Evolutionary conservation across 2,888 invertebrate species (phyloP).

Genomic region (Pollenia labialis): DNA sequence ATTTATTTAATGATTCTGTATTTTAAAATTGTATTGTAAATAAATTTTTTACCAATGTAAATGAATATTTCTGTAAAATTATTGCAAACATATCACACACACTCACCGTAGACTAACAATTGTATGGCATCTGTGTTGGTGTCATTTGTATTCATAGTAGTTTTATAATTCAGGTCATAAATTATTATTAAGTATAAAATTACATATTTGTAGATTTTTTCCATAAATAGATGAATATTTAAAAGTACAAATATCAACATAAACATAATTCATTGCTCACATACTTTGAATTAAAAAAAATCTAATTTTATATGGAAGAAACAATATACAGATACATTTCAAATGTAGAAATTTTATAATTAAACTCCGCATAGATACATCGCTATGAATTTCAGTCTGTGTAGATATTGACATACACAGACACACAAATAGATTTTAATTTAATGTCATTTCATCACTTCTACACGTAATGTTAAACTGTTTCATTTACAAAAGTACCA

Average conservation of each 20-base stretch:
- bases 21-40: slow-evolving; percentile 16
- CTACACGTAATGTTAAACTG: slow-evolving; percentile 54
- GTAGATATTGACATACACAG: not conserved
- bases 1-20: not conserved
- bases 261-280: slow-evolving; percentile 39
- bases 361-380: not conserved
- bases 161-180: slow-evolving; percentile 59
- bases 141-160: slow-evolving; percentile 56
- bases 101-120: slow-evolving; percentile 9
- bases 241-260: slow-evolving; percentile 38
- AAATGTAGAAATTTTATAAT: not conserved
- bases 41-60: not conserved
- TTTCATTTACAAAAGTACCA: slow-evolving; percentile 53
- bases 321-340: not conserved
- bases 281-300: not conserved
- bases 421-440: not conserved
- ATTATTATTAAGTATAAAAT: slow-evolving; percentile 67
- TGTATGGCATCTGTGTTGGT: slow-evolving; percentile 48
- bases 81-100: not conserved
- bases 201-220: slow-evolving; percentile 37
- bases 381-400: not conserved
- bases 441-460: slow-evolving; percentile 46
- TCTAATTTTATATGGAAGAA: not conserved
- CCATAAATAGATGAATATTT: slow-evolving; percentile 43
- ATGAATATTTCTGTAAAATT: slow-evolving; percentile 4